These are phyloP conservation scores for Fringilla coelebs DNA, from an alignment of 2,797 vertebrate species.

Conservation along the genomic window DNA sequence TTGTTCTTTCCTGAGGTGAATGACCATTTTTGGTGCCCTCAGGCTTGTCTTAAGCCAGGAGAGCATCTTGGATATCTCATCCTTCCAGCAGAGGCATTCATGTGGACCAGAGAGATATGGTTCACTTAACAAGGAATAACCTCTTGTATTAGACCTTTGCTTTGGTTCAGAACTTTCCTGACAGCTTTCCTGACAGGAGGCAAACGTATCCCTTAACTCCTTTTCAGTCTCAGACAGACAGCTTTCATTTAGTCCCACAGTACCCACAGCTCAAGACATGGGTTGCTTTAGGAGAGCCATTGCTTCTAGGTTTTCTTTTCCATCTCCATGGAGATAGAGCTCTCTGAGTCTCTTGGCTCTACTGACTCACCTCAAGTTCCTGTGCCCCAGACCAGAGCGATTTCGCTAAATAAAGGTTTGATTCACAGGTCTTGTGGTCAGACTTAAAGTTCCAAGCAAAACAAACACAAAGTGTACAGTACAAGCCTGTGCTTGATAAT, in stretches of 20 bases:
- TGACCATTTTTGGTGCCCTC: neutral
- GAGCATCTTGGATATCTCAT: neutral
- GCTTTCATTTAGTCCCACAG: neutral
- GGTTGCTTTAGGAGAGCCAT: neutral
- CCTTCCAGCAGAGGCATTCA: neutral
- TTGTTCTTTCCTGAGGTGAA: neutral
- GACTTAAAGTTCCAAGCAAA: neutral
- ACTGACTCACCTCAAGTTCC: neutral
- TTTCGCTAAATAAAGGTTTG: neutral
- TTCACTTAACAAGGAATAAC: neutral
- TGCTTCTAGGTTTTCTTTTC: neutral
- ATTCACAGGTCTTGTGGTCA: neutral
- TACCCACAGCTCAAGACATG: neutral
- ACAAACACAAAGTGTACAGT: neutral
- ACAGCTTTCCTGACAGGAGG: neutral
- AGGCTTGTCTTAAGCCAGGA: neutral
- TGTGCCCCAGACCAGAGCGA: neutral
- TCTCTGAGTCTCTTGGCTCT: neutral
- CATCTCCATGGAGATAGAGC: neutral
- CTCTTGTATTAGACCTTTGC: neutral
- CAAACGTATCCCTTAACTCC: neutral
- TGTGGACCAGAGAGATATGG: neutral
- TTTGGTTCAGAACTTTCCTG: neutral
- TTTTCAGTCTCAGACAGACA: neutral
- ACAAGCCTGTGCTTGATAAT: neutral